These are phyloP conservation scores for Glaucopsyche alexis DNA, from an alignment of 2,888 invertebrate genomes.

Conservation along the genomic window DNA sequence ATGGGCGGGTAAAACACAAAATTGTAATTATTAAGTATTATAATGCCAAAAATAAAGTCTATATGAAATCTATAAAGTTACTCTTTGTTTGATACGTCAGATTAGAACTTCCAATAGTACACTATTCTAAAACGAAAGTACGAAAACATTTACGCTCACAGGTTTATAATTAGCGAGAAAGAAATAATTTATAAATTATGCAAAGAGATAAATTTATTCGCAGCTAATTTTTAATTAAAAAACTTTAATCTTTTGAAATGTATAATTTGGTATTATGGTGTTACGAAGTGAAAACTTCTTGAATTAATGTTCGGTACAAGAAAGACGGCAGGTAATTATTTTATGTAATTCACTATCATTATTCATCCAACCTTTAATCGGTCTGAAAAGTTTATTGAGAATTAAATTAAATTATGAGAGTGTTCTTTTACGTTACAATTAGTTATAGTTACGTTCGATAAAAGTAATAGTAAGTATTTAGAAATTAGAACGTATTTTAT, in stretches of 20 bases:
- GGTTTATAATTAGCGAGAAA: neutral
- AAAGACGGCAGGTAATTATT: neutral
- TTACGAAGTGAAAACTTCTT: neutral
- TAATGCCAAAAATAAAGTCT: too few species aligned
- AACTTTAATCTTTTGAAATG: neutral
- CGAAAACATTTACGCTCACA: neutral
- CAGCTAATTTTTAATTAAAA: neutral
- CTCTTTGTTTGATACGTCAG: too few species aligned
- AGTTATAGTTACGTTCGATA: too few species aligned
- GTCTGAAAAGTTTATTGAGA: neutral
- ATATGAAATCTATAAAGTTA: too few species aligned
- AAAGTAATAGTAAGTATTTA: too few species aligned
- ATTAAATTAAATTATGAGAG: too few species aligned
- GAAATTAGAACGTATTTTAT: too few species aligned
- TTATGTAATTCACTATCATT: neutral
- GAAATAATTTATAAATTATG: slow-evolving; percentile 2
- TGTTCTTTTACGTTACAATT: too few species aligned
- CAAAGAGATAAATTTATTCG: neutral
- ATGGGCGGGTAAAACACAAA: too few species aligned
- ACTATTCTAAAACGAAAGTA: too few species aligned
- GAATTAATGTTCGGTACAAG: slow-evolving; percentile 1
- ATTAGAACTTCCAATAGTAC: too few species aligned
- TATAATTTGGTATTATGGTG: neutral
- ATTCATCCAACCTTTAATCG: neutral
- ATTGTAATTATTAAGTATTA: too few species aligned